Conservation (phyloP, 2,113 vertebrate species). For the Oreotrochilus melanogaster region DNA sequence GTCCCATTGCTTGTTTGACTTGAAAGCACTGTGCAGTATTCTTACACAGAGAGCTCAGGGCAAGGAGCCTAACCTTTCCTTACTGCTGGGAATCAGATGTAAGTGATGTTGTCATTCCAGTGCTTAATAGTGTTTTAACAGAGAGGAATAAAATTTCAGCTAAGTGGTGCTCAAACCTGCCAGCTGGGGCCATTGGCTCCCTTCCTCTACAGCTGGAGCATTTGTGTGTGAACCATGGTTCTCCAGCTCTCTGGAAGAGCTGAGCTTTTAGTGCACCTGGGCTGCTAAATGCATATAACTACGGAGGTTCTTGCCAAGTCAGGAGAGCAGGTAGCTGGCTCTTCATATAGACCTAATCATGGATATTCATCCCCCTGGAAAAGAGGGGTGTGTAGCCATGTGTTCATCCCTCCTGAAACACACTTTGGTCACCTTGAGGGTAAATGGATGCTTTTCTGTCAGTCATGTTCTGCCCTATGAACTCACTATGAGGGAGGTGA, state of each 20-base stretch:
- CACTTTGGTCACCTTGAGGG: neutral
- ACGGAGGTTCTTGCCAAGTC: neutral
- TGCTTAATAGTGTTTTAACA: neutral
- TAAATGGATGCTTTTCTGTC: neutral
- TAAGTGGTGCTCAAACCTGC: neutral
- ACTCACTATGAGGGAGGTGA: neutral
- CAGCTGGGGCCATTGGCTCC: neutral
- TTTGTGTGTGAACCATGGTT: neutral
- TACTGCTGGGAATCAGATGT: conserved; percentile 95
- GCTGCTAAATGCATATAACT: neutral
- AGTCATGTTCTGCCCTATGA: neutral
- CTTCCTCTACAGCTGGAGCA: neutral
- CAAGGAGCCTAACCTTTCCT: conserved; percentile 93
- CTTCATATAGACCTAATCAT: neutral
- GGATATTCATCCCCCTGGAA: neutral
- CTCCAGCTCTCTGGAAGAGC: neutral
- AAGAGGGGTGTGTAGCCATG: neutral
- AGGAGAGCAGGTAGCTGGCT: neutral
- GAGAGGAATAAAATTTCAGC: neutral
- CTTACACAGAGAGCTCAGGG: conserved; percentile 92
- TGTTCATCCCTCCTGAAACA: neutral
- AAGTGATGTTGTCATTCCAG: conserved; percentile 62
- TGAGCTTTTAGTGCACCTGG: neutral
- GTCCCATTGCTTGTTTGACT: conserved; percentile 91
- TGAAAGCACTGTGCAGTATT: conserved; percentile 93